Base-by-base conservation (phyloP, 1,140 invertebrate genomes). In the Drosophila miranda region DNA sequence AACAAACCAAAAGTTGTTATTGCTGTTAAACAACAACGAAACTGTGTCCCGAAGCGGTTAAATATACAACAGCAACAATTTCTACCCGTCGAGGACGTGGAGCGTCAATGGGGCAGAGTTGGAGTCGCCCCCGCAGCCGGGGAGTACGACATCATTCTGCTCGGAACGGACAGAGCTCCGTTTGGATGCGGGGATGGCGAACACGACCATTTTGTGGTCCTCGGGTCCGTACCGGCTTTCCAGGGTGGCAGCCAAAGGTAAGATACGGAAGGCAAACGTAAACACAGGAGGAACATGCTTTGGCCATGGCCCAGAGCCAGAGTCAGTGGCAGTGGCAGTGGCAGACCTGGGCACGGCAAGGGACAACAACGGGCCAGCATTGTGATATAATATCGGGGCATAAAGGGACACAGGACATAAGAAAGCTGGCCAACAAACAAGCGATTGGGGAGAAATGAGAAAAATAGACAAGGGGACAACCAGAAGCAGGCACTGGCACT, bases 1-100 rank as follows among this genome's bases (percentile, higher is more conserved):
- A 86, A 86, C 82, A 86, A 86, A 86, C 82, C 82, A 86, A 86
- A 86, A 86, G 82, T 87, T 86, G 82, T 86, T 86, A 86, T 87
- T 86, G 82, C 82, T 86, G 82, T 86, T 82, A 75, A 87, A 87
- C 78, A 87, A 88, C 82, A 87, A 87, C 82, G 82, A 74, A 38
- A 87, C 64, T 78, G 83, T 87, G 82, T 88, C 82, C 82, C 82
- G 83, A 87, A 87, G 82, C 82, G 83, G 83, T 87, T 87, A 71
- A 87, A 87, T 82, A 78, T 83, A 87, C 82, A 88, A 82, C 78
- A 88, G 64, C 74, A 86, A 87, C 81, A 76, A 74, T 72, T 57
- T 51, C 61, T 46, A 63, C 58, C 70, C 59, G 50, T 53, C 53
- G 44, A 46, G 54, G 34, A 30, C 30, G 26, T 55, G 50, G 58